These are phyloP conservation scores for Rana temporaria DNA, from an alignment of 2,113 vertebrate genomes.

Conservation along the genomic window DNA sequence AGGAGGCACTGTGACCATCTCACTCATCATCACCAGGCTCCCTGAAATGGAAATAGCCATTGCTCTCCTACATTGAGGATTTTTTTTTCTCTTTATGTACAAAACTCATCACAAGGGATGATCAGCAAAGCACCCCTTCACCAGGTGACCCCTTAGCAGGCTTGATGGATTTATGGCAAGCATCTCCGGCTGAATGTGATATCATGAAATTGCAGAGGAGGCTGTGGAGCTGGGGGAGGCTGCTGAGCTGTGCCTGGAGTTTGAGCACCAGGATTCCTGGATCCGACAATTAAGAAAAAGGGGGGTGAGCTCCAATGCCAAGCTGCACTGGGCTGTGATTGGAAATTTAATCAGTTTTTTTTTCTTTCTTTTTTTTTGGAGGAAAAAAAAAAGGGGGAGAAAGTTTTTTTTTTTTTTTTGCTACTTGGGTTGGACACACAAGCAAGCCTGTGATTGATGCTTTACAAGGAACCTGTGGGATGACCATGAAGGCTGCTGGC, in stretches of 20 bases:
- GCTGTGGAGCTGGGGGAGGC: conserved; percentile 65
- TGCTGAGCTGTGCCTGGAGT: conserved; percentile 68
- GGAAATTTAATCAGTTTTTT: conserved; percentile 87
- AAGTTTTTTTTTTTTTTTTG: conserved; percentile 49
- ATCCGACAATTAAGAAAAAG: conserved; percentile 17
- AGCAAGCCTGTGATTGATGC: conserved; percentile 7
- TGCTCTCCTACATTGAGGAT: conserved; percentile 2
- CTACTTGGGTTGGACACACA: conserved; percentile 60
- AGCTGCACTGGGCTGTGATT: conserved; percentile 94
- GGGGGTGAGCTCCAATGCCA: conserved; percentile 72
- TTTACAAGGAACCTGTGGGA: conserved; percentile 35
- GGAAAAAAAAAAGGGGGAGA: conserved; percentile 56
- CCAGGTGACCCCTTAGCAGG: conserved; percentile 34
- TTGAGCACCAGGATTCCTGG: conserved; percentile 56
- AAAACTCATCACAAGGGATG: background rate
- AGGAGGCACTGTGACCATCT: conserved; percentile 4
- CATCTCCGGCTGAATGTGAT: conserved; percentile 68
- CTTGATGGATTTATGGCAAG: conserved; percentile 53
- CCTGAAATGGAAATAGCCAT: background rate
- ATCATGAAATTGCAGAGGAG: conserved; percentile 76
- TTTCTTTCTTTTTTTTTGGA: conserved; percentile 14
- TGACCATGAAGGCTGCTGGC: conserved; percentile 37
- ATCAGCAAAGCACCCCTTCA: background rate
- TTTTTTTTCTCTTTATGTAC: background rate
- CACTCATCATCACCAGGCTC: background rate